Base-by-base conservation (phyloP, 2,797 vertebrate genomes). In the Catostomus latipinnis region DNA sequence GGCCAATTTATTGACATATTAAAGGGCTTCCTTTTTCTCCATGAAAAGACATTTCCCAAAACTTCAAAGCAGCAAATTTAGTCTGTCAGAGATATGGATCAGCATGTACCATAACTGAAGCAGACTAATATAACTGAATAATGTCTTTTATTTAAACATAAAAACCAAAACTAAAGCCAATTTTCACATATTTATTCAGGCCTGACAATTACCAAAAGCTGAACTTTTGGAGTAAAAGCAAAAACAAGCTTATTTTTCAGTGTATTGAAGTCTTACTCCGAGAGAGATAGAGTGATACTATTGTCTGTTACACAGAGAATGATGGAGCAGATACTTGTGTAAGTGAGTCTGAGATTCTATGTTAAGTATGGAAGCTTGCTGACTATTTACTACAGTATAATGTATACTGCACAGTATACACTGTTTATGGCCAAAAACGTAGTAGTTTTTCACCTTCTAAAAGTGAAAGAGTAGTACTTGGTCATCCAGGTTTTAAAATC, bases 31-130 rank as follows among this genome's bases (percentile, higher is more conserved):
- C 12, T 71, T 8, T 65, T 45, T 72, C 58, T 62, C 9, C 1
- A 50, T 16, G 18, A 58, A 66, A 72, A 67, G 56, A 56, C 1
- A 22, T 22, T 22, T 22, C 22, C 34, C 34, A 34, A 34, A 22
- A 72, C 74, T 75, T 67, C 78, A 71, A 56, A 75, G 78, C 48
- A 49, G 34, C 58, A 14, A 10, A 13, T 43, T 78, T 48, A 53
- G 71, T 8, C 11, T 68, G 52, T 58, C 45, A 58, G 13, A 56
- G 71, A 77, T 71, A 58, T 50, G 46, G 56, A 69, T 77, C 75
- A 60, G 74, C 53, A 50, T 52, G 48, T 34, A 8, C 49, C n/a
- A n/a, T 53, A 16, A 75, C 34, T 75, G 13, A n/a, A 46, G 49
- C n/a, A 14, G 50, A 34, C 61, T 65, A 10, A 16, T 50, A 5